Base-by-base conservation (phyloP, 2,888 invertebrate species). In the Miltochrista miniata region DNA sequence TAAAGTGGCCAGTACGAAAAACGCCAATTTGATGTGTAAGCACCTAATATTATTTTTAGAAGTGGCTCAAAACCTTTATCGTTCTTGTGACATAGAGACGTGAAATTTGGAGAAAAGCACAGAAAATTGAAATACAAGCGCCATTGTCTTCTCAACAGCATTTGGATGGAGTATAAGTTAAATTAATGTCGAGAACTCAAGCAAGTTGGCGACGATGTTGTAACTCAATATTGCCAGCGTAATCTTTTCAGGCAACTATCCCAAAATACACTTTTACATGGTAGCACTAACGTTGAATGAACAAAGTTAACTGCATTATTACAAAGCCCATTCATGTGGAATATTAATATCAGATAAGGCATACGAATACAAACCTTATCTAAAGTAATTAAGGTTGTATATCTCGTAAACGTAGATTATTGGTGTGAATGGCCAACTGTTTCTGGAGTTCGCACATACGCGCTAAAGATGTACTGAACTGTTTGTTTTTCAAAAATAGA, bases 261-360 rank as follows among this genome's bases (percentile, higher is more conserved):
- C 50, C 12, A 3, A 29, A 38, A 41, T 8, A 13, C 8, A 12
- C 7, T 31, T n/a, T n/a, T 39, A 3, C 30, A 54, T 60, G 53
- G 62, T 47, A 30, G 49, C 61, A 46, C 43, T 46, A 59, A 48
- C 40, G 12, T 50, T 65, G 59, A 70, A 72, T 67, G 73, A 72
- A 70, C 65, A 69, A 68, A 66, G 62, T 64, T 57, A 66, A 67
- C 55, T 59, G 59, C 54, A 68, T 52, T 24, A 47, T 51, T 48
- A 61, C 61, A 65, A 60, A 61, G 63, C 45, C 46, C 67, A 70
- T 70, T 71, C 68, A 71, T 67, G 46, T 61, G 59, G 41, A 63
- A 65, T 62, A 64, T 62, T 51, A 58, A 65, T 56, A n/a, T 53
- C 7, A 24, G 13, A 56, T 48, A 38, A 11, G 15, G 33, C 9